Percentiles rank a stretch among this genome's conserved stretches.
These are phyloP conservation scores for Drosophila pectinifera DNA, from an alignment of 1,140 invertebrate species.

Conservation along the genomic window DNA sequence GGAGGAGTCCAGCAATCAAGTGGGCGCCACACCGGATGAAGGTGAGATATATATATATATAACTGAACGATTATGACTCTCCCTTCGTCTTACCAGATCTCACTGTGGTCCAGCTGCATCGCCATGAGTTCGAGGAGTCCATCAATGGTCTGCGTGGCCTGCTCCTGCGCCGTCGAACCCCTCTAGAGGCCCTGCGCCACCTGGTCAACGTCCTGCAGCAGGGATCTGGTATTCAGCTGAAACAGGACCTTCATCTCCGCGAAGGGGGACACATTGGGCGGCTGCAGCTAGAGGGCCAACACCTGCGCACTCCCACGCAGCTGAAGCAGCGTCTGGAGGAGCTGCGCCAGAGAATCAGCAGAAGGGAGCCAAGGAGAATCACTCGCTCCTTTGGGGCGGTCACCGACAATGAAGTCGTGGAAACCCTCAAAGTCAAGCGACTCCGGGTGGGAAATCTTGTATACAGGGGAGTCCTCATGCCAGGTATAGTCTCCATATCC, in stretches of 20 bases:
- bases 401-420: constrained; percentile 9
- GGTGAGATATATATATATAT: no score
- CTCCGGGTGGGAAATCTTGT: constrained; percentile 69
- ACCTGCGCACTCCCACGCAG: constrained; percentile 62
- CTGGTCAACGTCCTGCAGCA: neutral
- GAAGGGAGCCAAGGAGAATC: constrained; percentile 1
- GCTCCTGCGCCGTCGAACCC: constrained; percentile 51
- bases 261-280: constrained; percentile 27
- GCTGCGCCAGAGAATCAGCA: constrained; percentile 30
- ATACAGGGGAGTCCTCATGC: constrained; percentile 60
- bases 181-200: constrained; percentile 33
- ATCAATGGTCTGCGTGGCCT: constrained; percentile 59
- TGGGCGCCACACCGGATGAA: constrained; percentile 40
- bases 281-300: constrained; percentile 36
- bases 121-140: constrained; percentile 68
- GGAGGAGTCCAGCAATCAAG: constrained; percentile 26
- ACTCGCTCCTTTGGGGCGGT: constrained; percentile 58
- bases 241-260: constrained; percentile 37
- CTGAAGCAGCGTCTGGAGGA: constrained; percentile 49
- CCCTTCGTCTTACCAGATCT: constrained; percentile 38
- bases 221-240: neutral
- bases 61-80: neutral
- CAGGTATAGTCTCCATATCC: constrained; percentile 36
- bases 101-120: constrained; percentile 60
- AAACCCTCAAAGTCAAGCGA: constrained; percentile 44